A percentile compares a stretch with the other conserved stretches of the same genome.
These are phyloP conservation scores for Scomberomorus guttatus DNA, from an alignment of 2,797 vertebrate species.

Conservation along the genomic window DNA sequence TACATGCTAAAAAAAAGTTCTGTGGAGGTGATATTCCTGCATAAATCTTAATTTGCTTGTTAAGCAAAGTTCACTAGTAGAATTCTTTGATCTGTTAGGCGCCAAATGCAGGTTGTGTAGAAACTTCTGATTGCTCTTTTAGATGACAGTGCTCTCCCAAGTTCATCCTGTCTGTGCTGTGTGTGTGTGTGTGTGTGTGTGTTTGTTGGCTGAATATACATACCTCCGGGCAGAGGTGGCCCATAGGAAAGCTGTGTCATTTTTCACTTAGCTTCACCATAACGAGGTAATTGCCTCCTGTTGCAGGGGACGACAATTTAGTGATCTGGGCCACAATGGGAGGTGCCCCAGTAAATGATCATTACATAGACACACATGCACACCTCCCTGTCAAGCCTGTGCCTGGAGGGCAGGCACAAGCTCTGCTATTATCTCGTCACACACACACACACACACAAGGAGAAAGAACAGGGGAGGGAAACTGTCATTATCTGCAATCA, in stretches of 20 bases:
- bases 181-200: conserved; percentile 16
- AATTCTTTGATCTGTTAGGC: conserved; percentile 19
- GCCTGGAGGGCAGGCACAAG: conserved; percentile 76
- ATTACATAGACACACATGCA: conserved; percentile 58
- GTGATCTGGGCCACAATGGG: conserved; percentile 62
- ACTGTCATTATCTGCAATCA: conserved; percentile 78
- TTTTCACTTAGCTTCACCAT: conserved; percentile 79
- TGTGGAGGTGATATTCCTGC: neutral
- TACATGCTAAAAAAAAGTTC: conserved; percentile 8
- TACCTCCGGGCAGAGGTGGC: conserved; percentile 64
- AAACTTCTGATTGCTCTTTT: conserved; percentile 27
- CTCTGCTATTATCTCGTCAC: conserved; percentile 81
- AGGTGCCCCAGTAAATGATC: conserved; percentile 68
- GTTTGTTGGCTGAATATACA: conserved; percentile 28
- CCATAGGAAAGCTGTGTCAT: conserved; percentile 68
- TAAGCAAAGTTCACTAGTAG: conserved; percentile 1
- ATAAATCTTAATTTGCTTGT: conserved; percentile 28
- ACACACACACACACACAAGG: conserved; percentile 44
- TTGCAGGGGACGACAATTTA: conserved; percentile 77
- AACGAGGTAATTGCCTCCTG: conserved; percentile 82
- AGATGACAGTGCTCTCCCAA: conserved; percentile 16
- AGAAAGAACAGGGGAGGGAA: conserved; percentile 52
- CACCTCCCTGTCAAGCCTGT: conserved; percentile 70
- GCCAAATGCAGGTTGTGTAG: conserved; percentile 36
- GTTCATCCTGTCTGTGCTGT: conserved; percentile 12